phyloP scores from a whole-genome alignment of 2,888 invertebrate genomes.

The Aricia artaxerxes region DNA sequence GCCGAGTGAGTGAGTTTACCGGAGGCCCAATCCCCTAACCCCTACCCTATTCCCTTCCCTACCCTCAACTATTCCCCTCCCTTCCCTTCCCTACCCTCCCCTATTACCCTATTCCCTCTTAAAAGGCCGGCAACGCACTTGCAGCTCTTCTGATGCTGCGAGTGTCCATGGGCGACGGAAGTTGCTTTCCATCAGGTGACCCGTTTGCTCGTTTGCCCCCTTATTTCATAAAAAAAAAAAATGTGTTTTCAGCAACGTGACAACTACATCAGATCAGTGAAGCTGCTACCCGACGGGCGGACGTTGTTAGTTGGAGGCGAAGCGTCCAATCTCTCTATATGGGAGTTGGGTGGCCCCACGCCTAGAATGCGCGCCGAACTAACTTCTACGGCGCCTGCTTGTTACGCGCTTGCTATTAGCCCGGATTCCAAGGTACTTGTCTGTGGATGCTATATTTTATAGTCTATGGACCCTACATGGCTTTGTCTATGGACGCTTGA shows the following conservation, averaged over 20 bases:
- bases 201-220: too few species aligned
- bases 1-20: too few species aligned
- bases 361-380: constrained; percentile 96
- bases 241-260: constrained; percentile 87
- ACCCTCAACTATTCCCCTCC: too few species aligned
- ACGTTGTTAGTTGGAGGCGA: constrained; percentile 98
- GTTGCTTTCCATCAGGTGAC: too few species aligned
- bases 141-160: too few species aligned
- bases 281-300: constrained; percentile 94
- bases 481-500: not conserved
- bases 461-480: not conserved
- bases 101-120: too few species aligned
- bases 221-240: too few species aligned
- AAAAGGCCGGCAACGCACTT: too few species aligned
- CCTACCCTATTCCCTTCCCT: too few species aligned
- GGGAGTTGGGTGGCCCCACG: constrained; percentile 95
- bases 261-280: constrained; percentile 95
- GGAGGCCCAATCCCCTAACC: too few species aligned
- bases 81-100: too few species aligned
- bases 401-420: constrained; percentile 97
- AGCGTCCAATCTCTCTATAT: constrained; percentile 95
- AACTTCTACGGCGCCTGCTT: constrained; percentile 96
- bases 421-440: constrained; percentile 90
- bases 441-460: not conserved
- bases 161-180: too few species aligned